These are phyloP conservation scores for Hypomesus transpacificus DNA, from an alignment of 2,113 vertebrate species.

Conservation along the genomic window DNA sequence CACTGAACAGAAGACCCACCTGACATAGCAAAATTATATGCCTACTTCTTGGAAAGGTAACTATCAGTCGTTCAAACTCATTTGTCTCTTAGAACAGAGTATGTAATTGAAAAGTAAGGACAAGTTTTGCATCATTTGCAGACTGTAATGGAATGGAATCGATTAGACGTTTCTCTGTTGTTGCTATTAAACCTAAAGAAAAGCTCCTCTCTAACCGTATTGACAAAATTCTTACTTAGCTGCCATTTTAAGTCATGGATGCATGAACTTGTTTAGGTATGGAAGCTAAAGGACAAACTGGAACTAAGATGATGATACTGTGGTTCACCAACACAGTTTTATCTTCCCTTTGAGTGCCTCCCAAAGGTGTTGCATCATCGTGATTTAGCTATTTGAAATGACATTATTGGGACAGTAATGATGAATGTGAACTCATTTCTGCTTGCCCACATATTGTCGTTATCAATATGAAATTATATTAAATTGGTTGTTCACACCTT, in stretches of 20 bases:
- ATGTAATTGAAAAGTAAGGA: conserved; percentile 62
- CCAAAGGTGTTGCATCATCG: too few species aligned
- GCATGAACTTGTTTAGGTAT: conserved; percentile 1
- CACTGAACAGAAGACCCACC: conserved; percentile 99
- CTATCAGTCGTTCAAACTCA: conserved; percentile 99
- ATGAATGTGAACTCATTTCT: too few species aligned
- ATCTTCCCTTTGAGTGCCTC: too few species aligned
- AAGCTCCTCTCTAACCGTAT: not conserved
- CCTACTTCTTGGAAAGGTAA: conserved; percentile 99
- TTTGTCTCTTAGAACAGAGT: conserved; percentile 73
- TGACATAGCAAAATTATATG: conserved; percentile 99
- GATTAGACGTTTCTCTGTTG: not conserved
- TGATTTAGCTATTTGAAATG: too few species aligned
- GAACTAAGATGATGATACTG: not conserved
- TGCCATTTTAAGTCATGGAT: not conserved
- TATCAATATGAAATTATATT: too few species aligned
- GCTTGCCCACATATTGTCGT: too few species aligned
- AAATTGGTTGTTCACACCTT: too few species aligned
- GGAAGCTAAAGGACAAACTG: not conserved
- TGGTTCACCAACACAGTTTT: too few species aligned
- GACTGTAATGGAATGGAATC: conserved; percentile 22
- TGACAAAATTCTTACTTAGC: not conserved
- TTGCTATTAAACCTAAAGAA: not conserved
- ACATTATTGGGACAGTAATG: too few species aligned
- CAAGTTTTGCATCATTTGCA: conserved; percentile 46